Evolutionary conservation across 2,113 vertebrate species (phyloP).

Genomic region (Stigmatopora argus): DNA sequence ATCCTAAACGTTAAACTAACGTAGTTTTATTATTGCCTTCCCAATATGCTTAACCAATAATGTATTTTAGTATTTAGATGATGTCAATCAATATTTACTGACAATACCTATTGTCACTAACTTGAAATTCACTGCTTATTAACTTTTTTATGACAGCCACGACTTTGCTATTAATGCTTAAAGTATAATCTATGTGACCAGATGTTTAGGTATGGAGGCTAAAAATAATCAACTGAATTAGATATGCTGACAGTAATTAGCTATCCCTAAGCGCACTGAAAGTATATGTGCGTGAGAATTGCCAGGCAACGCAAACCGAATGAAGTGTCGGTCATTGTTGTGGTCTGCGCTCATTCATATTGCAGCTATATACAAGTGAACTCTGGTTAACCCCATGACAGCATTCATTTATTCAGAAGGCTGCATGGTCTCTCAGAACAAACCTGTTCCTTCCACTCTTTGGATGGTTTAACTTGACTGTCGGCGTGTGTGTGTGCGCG

Average conservation of each 20-base stretch:
- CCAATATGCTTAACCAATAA: background rate
- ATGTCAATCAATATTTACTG: background rate
- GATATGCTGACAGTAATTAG: background rate
- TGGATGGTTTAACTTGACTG: conserved; percentile 20
- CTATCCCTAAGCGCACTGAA: background rate
- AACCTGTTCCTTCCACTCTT: conserved; percentile 52
- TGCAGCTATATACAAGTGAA: conserved; percentile 35
- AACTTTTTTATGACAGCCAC: background rate
- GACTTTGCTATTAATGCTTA: conserved; percentile 5
- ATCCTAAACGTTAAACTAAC: too few relatives aligned
- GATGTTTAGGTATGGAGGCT: conserved; percentile 22
- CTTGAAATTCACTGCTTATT: background rate
- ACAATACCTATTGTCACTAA: background rate
- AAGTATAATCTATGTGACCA: conserved; percentile 1
- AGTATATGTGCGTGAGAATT: conserved; percentile 5
- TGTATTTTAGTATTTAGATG: background rate
- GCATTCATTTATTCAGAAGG: conserved; percentile 48
- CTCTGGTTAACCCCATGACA: conserved; percentile 44
- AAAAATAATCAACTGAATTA: conserved; percentile 25
- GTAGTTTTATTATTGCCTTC: too few relatives aligned
- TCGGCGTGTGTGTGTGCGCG: background rate
- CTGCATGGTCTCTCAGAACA: conserved; percentile 38
- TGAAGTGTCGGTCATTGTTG: conserved; percentile 20
- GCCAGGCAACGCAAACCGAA: conserved; percentile 3
- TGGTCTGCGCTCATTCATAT: conserved; percentile 31